Base-by-base conservation (phyloP, 2,888 invertebrate genomes). In the Pristionchus exspectatus region DNA sequence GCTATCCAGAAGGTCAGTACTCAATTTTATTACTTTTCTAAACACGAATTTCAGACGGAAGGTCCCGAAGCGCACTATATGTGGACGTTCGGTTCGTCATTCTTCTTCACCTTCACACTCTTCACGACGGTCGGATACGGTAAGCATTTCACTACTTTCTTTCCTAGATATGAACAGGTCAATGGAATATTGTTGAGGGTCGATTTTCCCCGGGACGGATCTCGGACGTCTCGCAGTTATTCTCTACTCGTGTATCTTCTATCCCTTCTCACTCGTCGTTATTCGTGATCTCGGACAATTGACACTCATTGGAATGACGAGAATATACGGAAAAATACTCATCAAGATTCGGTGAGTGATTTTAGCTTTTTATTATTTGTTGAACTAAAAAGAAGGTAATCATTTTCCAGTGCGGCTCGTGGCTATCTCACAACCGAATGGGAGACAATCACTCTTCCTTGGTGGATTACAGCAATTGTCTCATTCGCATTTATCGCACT, bases 61-160 rank as follows among this genome's bases (percentile, higher is more conserved):
- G 87, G 69, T 12, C 69, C 87, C 0, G 69, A 87, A n/a, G 63
- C 56, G 33, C 56, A 85, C 24, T 87, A 87, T 69, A 87, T 87
- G 87, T 87, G 87, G 87, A 87, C 87, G n/a, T 87, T 87, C 50
- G 87, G 56, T 5, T 30, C 56, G 2, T 66, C 87, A n/a, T 87
- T 66, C 69, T 87, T 87, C 87, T 87, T 87, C 69, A 69, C 69
- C 27, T 44, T 87, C 69, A 87, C 66, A 9, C 56, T 87, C 44
- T 87, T 69, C 69, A 87, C 87, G 4, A 87, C 87, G 12, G 87
- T 69, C 9, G 87, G 87, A 87, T 87, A 87, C 59, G 87, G 87
- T 87, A 50, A 50, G 69, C n/a, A n/a, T n/a, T n/a, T n/a, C n/a
- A n/a, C n/a, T n/a, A n/a, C n/a, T n/a, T n/a, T n/a, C n/a, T n/a